Percentiles rank a stretch among this genome's conserved stretches.
Evolutionary conservation across 2,797 vertebrate genomes (phyloP).

Genomic region (Nothura maculosa): DNA sequence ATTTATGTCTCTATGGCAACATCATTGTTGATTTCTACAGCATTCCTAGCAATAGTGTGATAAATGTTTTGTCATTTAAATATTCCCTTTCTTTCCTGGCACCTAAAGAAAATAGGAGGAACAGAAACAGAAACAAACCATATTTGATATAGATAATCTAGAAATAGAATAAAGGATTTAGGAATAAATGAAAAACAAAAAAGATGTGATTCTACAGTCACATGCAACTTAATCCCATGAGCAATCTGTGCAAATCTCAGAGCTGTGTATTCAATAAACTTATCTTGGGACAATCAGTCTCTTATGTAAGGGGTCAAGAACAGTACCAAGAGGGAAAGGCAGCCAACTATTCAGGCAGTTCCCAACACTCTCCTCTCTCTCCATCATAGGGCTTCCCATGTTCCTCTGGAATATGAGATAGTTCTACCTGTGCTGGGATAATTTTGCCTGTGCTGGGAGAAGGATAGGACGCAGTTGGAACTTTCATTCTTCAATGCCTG

Average conservation of each 20-base stretch:
- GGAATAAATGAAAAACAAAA: slow-evolving; percentile 34
- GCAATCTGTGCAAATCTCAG: slow-evolving; percentile 58
- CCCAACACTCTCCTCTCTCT: neutral
- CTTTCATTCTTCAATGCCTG: neutral
- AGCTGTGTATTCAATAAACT: slow-evolving; percentile 47
- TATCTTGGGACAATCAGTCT: slow-evolving; percentile 37
- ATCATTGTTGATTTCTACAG: neutral
- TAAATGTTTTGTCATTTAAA: neutral
- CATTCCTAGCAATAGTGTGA: neutral
- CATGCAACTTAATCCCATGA: slow-evolving; percentile 63
- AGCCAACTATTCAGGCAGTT: slow-evolving; percentile 34
- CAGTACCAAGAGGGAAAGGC: neutral
- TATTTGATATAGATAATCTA: slow-evolving; percentile 25
- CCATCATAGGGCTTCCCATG: neutral
- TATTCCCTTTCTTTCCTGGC: neutral
- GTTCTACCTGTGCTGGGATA: too few species aligned
- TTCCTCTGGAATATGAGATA: neutral
- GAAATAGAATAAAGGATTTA: slow-evolving; percentile 39
- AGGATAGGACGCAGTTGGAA: neutral
- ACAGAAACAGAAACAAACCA: neutral
- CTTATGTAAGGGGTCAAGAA: slow-evolving; percentile 63
- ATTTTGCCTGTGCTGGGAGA: neutral
- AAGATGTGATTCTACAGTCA: slow-evolving; percentile 40
- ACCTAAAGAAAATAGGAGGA: slow-evolving; percentile 7
- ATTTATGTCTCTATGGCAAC: slow-evolving; percentile 65